Base-by-base conservation (phyloP, 1,140 invertebrate species). In the Drosophila kohkoa region DNA sequence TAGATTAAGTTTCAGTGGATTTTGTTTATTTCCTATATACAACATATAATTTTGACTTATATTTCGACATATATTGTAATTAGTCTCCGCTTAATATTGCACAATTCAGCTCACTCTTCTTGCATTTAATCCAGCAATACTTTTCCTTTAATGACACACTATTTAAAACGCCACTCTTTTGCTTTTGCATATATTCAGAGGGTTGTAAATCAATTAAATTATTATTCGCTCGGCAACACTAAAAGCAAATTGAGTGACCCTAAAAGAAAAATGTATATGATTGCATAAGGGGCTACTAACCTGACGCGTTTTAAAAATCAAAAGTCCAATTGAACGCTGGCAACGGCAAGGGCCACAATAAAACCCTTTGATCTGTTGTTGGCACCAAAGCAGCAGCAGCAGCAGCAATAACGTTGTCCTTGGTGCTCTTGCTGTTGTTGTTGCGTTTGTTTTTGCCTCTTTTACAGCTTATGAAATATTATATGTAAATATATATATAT, bases 401-500 rank as follows among this genome's bases (percentile, higher is more conserved):
- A 35, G 8, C 30, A 25, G 48, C 35, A 28, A n/a, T 10, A 35
- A 11, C 41, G 15, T 16, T n/a, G 20, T 38, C 32, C 11, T 35
- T 43, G 15, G 20, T 66, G 32, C 32, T 57, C 16, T 38, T 28
- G 30, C 28, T 38, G 32, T 32, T 15, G n/a, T 58, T 64, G 20
- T 54, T 13, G 2, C 20, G 52, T 25, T 25, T 25, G 20, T 25
- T 25, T 25, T 57, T 41, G 52, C 13, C 57, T 65, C 43, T 7
- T 38, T 32, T 32, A 15, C 59, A 43, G 35, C 59, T 48, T 59
- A 72, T 71, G 48, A 65, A 76, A 76, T 76, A 65, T 72, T 72
- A 58, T 59, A 63, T 55, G 35, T 32, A 54, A 41, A 69, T 28
- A 71, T 52, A 54, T 66, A 60, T 49, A 5, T 43, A 48, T 60